These are phyloP conservation scores for Sarcophaga variegata DNA, from an alignment of 2,888 invertebrate genomes.

Conservation along the genomic window DNA sequence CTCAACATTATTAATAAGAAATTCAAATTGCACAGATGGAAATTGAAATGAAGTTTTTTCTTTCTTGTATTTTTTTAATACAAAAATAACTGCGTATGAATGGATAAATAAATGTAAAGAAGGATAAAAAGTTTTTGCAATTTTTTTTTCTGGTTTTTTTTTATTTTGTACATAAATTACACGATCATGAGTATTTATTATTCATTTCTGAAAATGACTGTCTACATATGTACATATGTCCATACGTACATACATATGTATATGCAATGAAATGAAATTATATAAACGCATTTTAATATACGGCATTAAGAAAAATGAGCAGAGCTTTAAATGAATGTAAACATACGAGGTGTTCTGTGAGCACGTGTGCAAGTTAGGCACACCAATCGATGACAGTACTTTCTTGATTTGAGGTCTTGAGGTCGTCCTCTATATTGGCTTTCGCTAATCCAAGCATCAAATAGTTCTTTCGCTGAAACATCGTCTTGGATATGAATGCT, in stretches of 20 bases:
- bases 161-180: slow-evolving; percentile 40
- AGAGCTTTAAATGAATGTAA: background rate
- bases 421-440: too few relatives aligned
- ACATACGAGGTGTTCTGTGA: too few relatives aligned
- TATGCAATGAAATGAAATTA: background rate
- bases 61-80: slow-evolving; percentile 6
- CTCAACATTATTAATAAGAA: slow-evolving; percentile 4
- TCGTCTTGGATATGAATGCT: too few relatives aligned
- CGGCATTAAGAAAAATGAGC: background rate
- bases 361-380: too few relatives aligned
- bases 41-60: slow-evolving; percentile 7
- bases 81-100: background rate
- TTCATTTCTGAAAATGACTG: background rate
- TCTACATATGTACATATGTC: slow-evolving; percentile 13
- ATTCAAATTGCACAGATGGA: background rate
- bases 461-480: too few relatives aligned
- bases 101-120: too few relatives aligned
- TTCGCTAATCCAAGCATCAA: too few relatives aligned
- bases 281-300: too few relatives aligned
- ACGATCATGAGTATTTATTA: slow-evolving; percentile 6
- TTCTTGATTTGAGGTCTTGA: too few relatives aligned
- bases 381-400: too few relatives aligned
- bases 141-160: slow-evolving; percentile 9
- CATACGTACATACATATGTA: slow-evolving; percentile 24
- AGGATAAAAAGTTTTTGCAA: background rate